Conservation (phyloP, 2,888 invertebrate species). For the Dascillus cervinus region DNA sequence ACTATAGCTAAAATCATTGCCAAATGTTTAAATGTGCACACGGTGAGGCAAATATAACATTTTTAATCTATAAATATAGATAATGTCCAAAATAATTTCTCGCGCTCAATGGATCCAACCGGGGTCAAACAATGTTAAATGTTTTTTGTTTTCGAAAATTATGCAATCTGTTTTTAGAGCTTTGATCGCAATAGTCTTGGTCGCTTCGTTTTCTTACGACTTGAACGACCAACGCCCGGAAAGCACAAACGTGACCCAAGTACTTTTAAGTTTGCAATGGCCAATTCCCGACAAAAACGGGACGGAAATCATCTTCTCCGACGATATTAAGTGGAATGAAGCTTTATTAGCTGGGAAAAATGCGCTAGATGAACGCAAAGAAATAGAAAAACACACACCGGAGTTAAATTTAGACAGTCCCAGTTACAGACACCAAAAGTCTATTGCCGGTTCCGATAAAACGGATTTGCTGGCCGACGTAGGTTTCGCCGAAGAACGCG, state of each 20-base stretch:
- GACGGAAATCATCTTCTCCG: constrained; percentile 4
- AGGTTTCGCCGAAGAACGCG: constrained; percentile 62
- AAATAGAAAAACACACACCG: constrained; percentile 47
- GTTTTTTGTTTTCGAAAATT: no score
- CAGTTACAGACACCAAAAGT: constrained; percentile 62
- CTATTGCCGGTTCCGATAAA: constrained; percentile 54
- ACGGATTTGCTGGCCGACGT: constrained; percentile 57
- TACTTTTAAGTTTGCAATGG: constrained; percentile 10
- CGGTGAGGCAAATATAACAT: no score
- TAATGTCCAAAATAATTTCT: no score
- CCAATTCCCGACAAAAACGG: constrained; percentile 26
- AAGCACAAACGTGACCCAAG: constrained; percentile 10
- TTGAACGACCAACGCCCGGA: constrained; percentile 4
- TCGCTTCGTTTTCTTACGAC: constrained; percentile 16
- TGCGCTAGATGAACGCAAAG: constrained; percentile 49
- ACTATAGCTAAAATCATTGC: no score
- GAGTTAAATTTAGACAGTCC: constrained; percentile 52
- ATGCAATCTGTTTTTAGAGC: constrained; percentile 20
- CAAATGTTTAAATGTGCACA: no score
- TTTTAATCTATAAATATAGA: no score
- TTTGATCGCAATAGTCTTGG: constrained; percentile 20
- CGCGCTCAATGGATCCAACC: no score
- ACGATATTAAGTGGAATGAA: constrained; percentile 37
- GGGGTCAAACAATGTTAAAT: no score
- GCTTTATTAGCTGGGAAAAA: constrained; percentile 51